A percentile compares a stretch with the other conserved stretches of the same genome.
These are phyloP conservation scores for Priocnemis perturbator DNA, from an alignment of 2,888 invertebrate species.

Conservation along the genomic window DNA sequence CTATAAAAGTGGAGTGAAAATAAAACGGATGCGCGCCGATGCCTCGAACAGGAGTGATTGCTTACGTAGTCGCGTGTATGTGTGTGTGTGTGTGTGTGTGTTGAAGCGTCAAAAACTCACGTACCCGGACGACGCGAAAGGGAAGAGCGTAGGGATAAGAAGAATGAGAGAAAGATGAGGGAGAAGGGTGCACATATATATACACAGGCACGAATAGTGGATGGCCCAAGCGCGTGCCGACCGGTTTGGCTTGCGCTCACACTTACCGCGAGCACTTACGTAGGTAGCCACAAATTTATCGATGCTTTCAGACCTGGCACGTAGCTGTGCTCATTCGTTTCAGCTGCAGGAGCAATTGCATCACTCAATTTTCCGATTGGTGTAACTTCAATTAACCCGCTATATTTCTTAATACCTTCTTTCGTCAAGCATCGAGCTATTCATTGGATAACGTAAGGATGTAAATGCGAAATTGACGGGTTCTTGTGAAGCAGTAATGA, in stretches of 20 bases:
- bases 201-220: conserved; percentile 30
- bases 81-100: too few relatives aligned
- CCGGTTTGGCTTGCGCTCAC: conserved; percentile 69
- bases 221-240: conserved; percentile 65
- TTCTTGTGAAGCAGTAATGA: too few relatives aligned
- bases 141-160: conserved; percentile 1
- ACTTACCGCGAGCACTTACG: conserved; percentile 50
- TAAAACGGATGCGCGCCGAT: too few relatives aligned
- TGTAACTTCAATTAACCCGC: conserved; percentile 41
- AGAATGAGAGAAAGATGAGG: not conserved
- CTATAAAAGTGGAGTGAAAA: too few relatives aligned
- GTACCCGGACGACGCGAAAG: not conserved
- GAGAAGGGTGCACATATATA: conserved; percentile 5
- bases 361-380: conserved; percentile 46
- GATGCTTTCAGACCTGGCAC: conserved; percentile 38
- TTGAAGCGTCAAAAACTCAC: too few relatives aligned
- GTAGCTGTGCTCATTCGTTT: conserved; percentile 37
- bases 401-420: conserved; percentile 22
- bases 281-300: conserved; percentile 60
- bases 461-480: too few relatives aligned
- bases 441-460: not conserved
- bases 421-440: too few relatives aligned
- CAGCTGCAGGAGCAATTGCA: conserved; percentile 26
- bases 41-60: too few relatives aligned
- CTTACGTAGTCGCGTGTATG: too few relatives aligned